phyloP scores from a whole-genome alignment of 1,140 invertebrate genomes.

The Eumaeus atala region DNA sequence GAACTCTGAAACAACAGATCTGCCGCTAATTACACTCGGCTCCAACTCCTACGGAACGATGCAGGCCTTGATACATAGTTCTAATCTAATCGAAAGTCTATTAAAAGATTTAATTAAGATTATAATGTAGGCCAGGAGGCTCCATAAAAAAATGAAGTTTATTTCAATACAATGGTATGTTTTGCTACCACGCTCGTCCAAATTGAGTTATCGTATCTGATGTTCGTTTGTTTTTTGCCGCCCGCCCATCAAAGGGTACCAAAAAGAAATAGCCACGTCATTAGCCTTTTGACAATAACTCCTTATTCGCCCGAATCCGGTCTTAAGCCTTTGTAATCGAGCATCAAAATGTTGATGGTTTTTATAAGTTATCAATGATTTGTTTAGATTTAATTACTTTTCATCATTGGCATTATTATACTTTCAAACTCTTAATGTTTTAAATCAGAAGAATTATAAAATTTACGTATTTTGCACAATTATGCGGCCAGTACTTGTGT shows the following conservation, averaged over 20 bases:
- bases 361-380: no score
- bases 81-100: constrained; percentile 8
- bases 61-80: no score
- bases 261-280: constrained; percentile 3
- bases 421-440: no score
- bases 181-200: constrained; percentile 7
- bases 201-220: constrained; percentile 22
- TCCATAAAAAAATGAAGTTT: background rate
- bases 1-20: no score
- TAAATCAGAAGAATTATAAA: no score
- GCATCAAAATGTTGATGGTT: background rate
- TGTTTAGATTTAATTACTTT: no score
- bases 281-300: constrained; percentile 10
- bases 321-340: background rate
- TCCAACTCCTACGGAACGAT: no score
- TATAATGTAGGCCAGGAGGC: background rate
- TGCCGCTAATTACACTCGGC: no score
- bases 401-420: no score
- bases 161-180: constrained; percentile 4
- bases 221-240: constrained; percentile 12
- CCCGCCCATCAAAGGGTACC: constrained; percentile 5
- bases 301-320: constrained; percentile 3
- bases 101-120: constrained; percentile 11
- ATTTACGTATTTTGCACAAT: no score
- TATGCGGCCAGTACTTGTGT: no score